Evolutionary conservation across 2,797 vertebrate species (phyloP), one percentile per base, ranked within the genome.

Genomic region (Gallinago nigripennis): DNA sequence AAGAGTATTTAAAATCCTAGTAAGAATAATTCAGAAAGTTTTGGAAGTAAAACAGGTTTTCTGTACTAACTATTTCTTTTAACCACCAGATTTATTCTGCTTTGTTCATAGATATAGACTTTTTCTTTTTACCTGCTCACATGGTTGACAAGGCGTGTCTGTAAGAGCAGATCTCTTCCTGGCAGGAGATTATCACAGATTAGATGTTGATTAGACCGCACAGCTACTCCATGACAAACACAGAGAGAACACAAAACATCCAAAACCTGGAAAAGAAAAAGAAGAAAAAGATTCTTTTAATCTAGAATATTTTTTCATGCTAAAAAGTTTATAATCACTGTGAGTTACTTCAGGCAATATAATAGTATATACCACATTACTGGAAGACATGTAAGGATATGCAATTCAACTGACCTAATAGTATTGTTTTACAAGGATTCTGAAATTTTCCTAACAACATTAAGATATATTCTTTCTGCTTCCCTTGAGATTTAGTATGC

Each of bases 111-210:
- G 27, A 27, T 41, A n/a, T 0, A 17, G 28, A 46, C 4, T 60
- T 50, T 78, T 51, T 35, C 16, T 25, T 86, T 85, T 77, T 98
- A 99, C 99, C 99, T 99, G 98, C 98, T 99, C 92, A 99, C 98
- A 9, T 99, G 99, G 97, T 99, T 99, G 92, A 99, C 98, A 82
- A 99, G 98, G 5, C 99, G 98, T 1, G 99, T 99, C 97, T 99
- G 99, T 84, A 99, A 96, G 21, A 99, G 97, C 19, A 99, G 97
- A 78, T 99, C 99, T 98, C 99, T 97, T 85, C 99, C 99, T 16
- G 99, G 99, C 53, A 99, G 98, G n/a, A 99, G 98, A 96, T 99
- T 99, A 96, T 99, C 99, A 97, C 99, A 99, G 95, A 99, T 99
- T 79, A 99, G 98, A 92, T 99, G 98, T 91, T 99, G 99, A 97